Evolutionary conservation across 2,113 vertebrate species (phyloP).

Genomic region (Podocnemis expansa): DNA sequence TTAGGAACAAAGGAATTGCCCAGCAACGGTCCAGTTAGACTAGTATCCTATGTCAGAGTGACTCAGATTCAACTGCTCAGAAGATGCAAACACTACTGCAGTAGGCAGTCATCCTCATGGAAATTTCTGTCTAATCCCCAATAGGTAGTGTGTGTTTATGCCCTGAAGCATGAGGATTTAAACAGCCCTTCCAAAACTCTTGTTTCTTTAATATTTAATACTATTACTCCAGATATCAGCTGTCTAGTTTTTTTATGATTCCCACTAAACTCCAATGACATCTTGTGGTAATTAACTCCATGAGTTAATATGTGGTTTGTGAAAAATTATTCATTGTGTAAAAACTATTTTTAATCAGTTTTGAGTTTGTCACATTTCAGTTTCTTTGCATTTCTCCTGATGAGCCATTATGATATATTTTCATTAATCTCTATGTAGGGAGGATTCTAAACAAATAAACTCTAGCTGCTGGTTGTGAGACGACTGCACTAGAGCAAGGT

Average conservation of each 20-base stretch:
- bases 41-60: not conserved
- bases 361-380: not conserved
- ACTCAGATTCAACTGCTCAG: not conserved
- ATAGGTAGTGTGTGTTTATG: not conserved
- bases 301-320: accelerated
- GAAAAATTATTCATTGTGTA: not conserved
- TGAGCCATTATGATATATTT: not conserved
- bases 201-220: not conserved
- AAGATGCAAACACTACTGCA: not conserved
- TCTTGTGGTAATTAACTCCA: not conserved
- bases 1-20: not conserved
- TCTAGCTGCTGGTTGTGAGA: not conserved
- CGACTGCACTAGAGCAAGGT: not conserved
- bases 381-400: not conserved
- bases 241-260: not conserved
- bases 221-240: not conserved
- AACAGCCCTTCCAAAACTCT: accelerated
- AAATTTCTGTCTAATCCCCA: not conserved
- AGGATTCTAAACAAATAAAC: not conserved
- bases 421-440: not conserved
- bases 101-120: not conserved
- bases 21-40: not conserved
- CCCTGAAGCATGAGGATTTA: not conserved
- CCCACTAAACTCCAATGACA: accelerated
- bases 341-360: not conserved